phyloP scores from a whole-genome alignment of 2,888 invertebrate genomes.

The Lysandra coridon region DNA sequence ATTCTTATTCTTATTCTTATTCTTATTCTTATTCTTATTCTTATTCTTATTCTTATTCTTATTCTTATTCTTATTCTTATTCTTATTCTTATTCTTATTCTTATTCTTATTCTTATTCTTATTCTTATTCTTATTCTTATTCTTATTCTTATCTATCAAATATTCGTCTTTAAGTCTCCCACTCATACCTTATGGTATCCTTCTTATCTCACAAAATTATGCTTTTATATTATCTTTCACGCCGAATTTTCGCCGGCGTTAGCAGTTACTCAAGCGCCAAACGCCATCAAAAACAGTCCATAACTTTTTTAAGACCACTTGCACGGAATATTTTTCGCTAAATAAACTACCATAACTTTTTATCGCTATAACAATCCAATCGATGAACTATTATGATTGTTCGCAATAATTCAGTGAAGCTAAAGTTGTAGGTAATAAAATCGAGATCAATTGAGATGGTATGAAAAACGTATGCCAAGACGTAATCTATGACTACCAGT shows the following conservation, averaged over 20 bases:
- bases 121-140: too few relatives aligned
- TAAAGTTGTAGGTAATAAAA: background rate
- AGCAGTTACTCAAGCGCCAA: background rate
- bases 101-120: too few relatives aligned
- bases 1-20: too few relatives aligned
- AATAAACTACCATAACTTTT: conserved; percentile 12
- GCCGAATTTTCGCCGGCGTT: background rate
- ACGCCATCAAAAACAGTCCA: conserved; percentile 8
- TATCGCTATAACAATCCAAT: background rate
- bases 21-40: too few relatives aligned
- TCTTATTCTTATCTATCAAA: too few relatives aligned
- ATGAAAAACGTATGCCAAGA: background rate
- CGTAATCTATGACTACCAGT: too few relatives aligned
- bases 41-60: too few relatives aligned
- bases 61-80: too few relatives aligned
- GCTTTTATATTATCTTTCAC: background rate
- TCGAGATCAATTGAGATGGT: background rate
- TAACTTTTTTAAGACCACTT: conserved; percentile 16
- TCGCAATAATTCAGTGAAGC: background rate
- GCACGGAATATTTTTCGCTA: background rate
- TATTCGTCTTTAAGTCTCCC: too few relatives aligned
- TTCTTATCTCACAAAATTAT: background rate
- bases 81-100: too few relatives aligned
- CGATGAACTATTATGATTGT: background rate
- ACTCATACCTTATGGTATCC: background rate